Percentiles rank a stretch among this genome's conserved stretches.
Evolutionary conservation across 2,113 vertebrate species (phyloP).

Genomic region (Illadopsis cleaveri): DNA sequence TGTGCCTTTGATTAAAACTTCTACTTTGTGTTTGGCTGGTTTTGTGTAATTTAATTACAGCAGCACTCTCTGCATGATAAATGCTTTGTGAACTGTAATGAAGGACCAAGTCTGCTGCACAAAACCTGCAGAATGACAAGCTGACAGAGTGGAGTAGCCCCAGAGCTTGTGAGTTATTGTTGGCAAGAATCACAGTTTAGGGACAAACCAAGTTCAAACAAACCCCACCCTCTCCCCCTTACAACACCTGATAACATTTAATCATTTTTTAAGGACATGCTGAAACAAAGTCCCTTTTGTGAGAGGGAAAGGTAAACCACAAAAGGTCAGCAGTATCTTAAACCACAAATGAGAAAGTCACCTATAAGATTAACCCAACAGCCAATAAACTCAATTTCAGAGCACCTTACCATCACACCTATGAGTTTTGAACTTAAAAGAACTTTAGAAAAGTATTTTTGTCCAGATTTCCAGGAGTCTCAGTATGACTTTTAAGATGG

Average conservation of each 20-base stretch:
- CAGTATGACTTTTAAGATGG: not conserved
- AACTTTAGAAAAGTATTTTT: not conserved
- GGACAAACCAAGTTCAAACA: not conserved
- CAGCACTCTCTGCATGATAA: not conserved
- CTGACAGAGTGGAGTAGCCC: not conserved
- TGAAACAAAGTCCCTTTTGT: not conserved
- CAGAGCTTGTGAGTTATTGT: not conserved
- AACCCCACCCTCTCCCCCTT: not conserved
- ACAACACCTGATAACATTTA: not conserved
- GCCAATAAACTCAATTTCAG: not conserved
- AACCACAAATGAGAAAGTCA: not conserved
- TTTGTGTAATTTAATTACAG: not conserved
- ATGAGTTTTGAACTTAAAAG: not conserved
- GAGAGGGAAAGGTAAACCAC: not conserved
- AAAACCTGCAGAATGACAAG: not conserved
- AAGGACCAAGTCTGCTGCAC: not conserved
- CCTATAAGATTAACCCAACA: not conserved
- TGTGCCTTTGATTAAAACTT: not conserved
- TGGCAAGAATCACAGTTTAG: not conserved
- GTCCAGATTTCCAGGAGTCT: not conserved
- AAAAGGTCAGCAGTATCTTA: not conserved
- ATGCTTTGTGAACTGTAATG: not conserved
- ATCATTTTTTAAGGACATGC: not conserved
- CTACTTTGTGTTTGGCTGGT: not conserved
- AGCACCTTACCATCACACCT: not conserved